Evolutionary conservation across 2,888 invertebrate genomes (phyloP).

Genomic region (Drosophila stalkeri): DNA sequence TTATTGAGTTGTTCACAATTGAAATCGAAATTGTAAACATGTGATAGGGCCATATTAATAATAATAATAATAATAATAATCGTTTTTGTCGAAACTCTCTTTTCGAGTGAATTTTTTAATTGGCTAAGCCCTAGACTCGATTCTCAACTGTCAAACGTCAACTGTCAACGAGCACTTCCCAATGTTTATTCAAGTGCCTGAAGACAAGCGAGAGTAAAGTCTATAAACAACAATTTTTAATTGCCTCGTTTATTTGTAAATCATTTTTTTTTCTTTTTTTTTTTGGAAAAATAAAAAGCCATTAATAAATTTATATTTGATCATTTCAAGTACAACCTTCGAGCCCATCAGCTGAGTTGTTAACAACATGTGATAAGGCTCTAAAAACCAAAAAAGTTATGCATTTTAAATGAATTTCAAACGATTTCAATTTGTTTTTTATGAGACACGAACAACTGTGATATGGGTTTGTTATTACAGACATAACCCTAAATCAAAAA

Average conservation of each 20-base stretch:
- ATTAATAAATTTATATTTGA: conserved; percentile 51
- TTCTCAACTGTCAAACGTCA: conserved; percentile 25
- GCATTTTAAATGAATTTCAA: conserved; percentile 73
- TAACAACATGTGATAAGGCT: conserved; percentile 57
- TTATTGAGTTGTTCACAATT: conserved; percentile 34
- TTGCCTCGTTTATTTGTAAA: conserved; percentile 56
- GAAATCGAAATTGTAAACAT: conserved; percentile 56
- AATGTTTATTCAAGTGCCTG: conserved; percentile 62
- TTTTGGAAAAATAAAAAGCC: conserved; percentile 12
- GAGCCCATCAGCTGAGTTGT: conserved; percentile 40
- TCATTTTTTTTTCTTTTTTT: conserved; percentile 20
- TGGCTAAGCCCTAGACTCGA: conserved; percentile 57
- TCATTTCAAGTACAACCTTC: conserved; percentile 47
- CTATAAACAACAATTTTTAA: conserved; percentile 38
- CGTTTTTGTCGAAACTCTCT: conserved; percentile 25
- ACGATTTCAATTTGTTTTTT: conserved; percentile 73
- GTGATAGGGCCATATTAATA: conserved; percentile 23
- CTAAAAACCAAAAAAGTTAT: conserved; percentile 55
- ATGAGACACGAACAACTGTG: conserved; percentile 55
- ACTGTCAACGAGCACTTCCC: conserved; percentile 26
- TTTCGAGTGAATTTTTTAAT: conserved; percentile 55
- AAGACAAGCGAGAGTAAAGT: conserved; percentile 1
- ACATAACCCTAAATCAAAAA: conserved; percentile 11
- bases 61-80: conserved; percentile 3
- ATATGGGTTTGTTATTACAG: conserved; percentile 63